Conservation (phyloP, 2,113 vertebrate species). For the Oxyruncus cristatus region DNA sequence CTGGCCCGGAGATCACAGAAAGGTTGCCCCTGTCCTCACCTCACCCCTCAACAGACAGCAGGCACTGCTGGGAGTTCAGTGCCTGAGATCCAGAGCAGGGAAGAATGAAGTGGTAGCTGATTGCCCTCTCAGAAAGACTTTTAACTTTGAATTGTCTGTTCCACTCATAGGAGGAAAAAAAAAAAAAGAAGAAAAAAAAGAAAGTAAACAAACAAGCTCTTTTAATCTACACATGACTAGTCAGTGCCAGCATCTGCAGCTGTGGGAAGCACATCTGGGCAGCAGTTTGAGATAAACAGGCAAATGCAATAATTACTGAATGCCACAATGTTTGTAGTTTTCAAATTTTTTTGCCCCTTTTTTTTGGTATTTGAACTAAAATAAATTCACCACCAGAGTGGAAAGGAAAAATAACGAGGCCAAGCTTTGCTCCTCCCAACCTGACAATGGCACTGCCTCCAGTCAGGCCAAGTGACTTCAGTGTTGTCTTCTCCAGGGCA, state of each 20-base stretch:
- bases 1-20: background rate
- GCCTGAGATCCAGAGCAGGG: background rate
- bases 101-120: background rate
- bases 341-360: background rate
- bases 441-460: constrained; percentile 91
- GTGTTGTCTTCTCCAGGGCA: constrained; percentile 80
- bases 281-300: constrained; percentile 59
- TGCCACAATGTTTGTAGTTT: background rate
- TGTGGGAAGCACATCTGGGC: constrained; percentile 47
- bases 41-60: background rate
- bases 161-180: background rate
- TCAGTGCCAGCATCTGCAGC: constrained; percentile 44
- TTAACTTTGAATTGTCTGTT: constrained; percentile 1
- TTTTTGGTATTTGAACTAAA: background rate
- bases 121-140: background rate
- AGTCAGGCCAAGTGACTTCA: constrained; percentile 90
- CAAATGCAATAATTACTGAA: constrained; percentile 21
- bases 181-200: too few species aligned
- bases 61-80: background rate
- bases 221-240: constrained; percentile 22
- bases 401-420: background rate
- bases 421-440: constrained; percentile 64
- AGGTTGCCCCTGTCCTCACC: background rate
- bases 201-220: background rate
- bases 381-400: background rate